Evolutionary conservation across 53 echinoderm and acorn worm genomes (phyloP).

Genomic region (Arbacia lixula): DNA sequence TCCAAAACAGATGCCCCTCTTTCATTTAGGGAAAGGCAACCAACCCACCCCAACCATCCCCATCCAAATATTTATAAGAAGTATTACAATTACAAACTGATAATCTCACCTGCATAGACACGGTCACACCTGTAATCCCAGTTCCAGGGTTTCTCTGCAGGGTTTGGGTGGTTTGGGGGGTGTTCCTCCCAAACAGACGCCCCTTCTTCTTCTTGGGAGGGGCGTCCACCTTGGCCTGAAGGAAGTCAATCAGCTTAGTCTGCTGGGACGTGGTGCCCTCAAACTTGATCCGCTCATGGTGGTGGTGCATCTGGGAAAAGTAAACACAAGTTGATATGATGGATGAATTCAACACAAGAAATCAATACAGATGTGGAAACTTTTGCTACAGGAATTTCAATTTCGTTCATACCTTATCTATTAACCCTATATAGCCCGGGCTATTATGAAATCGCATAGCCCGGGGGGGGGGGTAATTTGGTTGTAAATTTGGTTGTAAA

Average conservation of each 20-base stretch:
- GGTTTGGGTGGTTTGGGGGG: not conserved
- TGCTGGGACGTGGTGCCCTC: conserved; percentile 92
- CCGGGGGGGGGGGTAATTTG: no score
- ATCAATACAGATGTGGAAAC: no score
- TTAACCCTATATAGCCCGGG: no score
- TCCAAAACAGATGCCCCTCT: no score
- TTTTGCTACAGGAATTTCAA: no score
- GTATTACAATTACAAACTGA: not conserved
- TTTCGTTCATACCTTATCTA: no score
- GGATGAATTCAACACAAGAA: no score
- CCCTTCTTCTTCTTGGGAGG: conserved; percentile 92
- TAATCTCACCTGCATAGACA: conserved; percentile 21
- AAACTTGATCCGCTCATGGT: conserved; percentile 82
- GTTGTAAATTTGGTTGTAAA: no score
- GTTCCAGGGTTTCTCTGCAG: not conserved
- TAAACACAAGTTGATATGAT: not conserved
- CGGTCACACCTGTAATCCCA: conserved; percentile 8
- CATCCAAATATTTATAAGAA: not conserved
- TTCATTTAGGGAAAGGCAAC: no score
- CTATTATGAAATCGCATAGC: no score
- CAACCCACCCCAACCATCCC: no score
- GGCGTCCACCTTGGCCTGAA: conserved; percentile 90
- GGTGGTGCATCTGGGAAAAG: conserved; percentile 69
- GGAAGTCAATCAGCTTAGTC: conserved; percentile 98
- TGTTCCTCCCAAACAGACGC: conserved; percentile 71